phyloP scores from a whole-genome alignment of 2,113 vertebrate genomes.

The Alethe diademata region DNA sequence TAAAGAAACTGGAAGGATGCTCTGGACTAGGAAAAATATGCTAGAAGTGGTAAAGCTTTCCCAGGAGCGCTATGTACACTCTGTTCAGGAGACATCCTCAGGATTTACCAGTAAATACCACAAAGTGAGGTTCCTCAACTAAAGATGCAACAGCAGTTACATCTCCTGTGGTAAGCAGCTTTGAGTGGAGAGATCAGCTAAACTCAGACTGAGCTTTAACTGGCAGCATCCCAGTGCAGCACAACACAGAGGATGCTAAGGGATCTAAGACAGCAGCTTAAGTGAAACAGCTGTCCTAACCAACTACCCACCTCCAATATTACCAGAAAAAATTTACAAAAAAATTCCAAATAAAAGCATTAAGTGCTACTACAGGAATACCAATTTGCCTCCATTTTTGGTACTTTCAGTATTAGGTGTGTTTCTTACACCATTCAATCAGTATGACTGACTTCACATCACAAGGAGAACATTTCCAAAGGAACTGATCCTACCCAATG shows the following conservation, averaged over 20 bases:
- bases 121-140: not conserved
- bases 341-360: not conserved
- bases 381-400: not conserved
- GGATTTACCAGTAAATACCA: not conserved
- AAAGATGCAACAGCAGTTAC: not conserved
- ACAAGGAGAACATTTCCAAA: not conserved
- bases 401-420: not conserved
- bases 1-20: not conserved
- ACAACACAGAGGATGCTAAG: not conserved
- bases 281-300: not conserved
- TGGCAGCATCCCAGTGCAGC: not conserved
- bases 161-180: not conserved
- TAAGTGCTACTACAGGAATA: not conserved
- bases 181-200: not conserved
- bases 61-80: not conserved
- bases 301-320: not conserved
- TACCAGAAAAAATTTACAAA: not conserved
- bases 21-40: not conserved
- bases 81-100: not conserved
- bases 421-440: not conserved
- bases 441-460: not conserved
- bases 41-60: not conserved
- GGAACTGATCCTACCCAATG: not conserved
- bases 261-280: not conserved
- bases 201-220: not conserved